Evolutionary conservation across 2,888 invertebrate species (phyloP).

Genomic region (Lasius platythorax): DNA sequence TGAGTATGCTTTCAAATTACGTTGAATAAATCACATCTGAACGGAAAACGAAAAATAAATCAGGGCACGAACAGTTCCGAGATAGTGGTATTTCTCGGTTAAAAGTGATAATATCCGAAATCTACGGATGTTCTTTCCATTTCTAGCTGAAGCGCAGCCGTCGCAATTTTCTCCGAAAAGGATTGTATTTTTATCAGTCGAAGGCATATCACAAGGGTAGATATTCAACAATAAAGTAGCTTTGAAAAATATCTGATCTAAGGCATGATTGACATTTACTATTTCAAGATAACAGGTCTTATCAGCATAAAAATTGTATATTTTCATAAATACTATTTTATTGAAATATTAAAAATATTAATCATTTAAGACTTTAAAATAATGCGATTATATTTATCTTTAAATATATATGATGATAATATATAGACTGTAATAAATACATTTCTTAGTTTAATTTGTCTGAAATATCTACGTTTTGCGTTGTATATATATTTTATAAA

Average conservation of each 20-base stretch:
- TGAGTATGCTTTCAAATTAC: slow-evolving; percentile 12
- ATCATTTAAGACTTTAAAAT: background rate
- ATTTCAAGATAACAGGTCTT: slow-evolving; percentile 21
- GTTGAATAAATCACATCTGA: slow-evolving; percentile 16
- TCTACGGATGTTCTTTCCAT: slow-evolving; percentile 32
- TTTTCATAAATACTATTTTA: background rate
- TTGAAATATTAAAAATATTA: background rate
- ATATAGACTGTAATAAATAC: background rate
- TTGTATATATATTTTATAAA: background rate
- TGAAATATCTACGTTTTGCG: background rate
- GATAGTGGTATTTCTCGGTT: slow-evolving; percentile 19
- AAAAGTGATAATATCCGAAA: slow-evolving; percentile 27
- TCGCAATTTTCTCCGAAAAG: slow-evolving; percentile 17
- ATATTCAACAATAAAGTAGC: slow-evolving; percentile 6
- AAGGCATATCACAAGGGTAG: background rate
- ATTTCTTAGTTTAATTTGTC: background rate
- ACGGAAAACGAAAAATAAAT: background rate
- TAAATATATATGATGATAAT: background rate
- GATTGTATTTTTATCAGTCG: slow-evolving; percentile 33
- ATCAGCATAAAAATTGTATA: background rate
- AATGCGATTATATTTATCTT: background rate
- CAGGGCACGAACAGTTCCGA: background rate
- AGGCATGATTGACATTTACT: background rate
- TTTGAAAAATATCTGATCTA: slow-evolving; percentile 1
- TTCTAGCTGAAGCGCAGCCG: slow-evolving; percentile 8